A percentile compares a stretch with the other conserved stretches of the same genome.
phyloP scores from a whole-genome alignment of 2,113 vertebrate genomes.

The Rana temporaria region DNA sequence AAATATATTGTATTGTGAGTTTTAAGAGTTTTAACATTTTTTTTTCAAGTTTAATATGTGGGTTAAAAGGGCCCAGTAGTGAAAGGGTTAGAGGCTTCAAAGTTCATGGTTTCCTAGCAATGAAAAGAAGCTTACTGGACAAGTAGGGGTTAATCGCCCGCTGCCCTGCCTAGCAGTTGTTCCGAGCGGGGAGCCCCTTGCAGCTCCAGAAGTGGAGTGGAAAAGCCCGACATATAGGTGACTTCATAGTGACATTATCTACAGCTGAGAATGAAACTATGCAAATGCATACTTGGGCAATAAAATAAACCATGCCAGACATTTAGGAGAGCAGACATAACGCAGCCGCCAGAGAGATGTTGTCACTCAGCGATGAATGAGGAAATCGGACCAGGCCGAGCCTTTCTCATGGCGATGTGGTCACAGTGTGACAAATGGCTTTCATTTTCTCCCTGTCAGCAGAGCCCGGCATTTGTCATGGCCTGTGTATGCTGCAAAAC shows the following conservation, averaged over 20 bases:
- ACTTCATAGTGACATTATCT: not conserved
- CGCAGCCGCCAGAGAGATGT: not conserved
- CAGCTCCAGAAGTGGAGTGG: no score
- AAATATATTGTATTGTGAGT: no score
- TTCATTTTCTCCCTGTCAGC: not conserved
- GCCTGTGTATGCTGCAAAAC: no score
- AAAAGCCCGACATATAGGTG: not conserved
- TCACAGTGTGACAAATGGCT: not conserved
- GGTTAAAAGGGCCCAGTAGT: no score
- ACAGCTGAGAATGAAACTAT: not conserved
- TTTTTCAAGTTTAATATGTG: no score
- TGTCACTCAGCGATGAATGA: not conserved
- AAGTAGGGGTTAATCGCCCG: no score
- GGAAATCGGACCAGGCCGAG: not conserved
- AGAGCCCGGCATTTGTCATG: not conserved
- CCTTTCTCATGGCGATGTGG: not conserved
- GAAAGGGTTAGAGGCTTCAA: no score
- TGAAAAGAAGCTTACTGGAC: no score
- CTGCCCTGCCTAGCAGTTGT: no score
- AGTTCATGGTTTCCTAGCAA: no score
- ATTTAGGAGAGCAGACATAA: not conserved
- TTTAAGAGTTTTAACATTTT: no score
- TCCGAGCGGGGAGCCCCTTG: no score
- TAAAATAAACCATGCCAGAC: not conserved
- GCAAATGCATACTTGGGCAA: not conserved